Base-by-base conservation (phyloP, 53 echinoderm and acorn worm species). In the Paracentrotus lividus region DNA sequence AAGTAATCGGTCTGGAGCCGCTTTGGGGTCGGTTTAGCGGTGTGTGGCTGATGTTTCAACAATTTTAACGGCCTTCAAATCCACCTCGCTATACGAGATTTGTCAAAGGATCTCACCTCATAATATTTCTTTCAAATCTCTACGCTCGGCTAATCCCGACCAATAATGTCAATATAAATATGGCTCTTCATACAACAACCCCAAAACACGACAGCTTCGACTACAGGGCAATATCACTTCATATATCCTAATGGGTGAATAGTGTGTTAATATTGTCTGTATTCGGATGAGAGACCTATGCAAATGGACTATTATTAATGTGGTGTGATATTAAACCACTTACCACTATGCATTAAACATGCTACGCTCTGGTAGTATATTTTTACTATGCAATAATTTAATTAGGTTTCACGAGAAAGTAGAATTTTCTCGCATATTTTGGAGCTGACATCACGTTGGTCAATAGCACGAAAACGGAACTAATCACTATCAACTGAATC, bases 91-190 rank as follows among this genome's bases (percentile, higher is more conserved):
- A 38, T 72, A 15, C 40, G 5, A 72, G 40, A 32, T 38, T 40
- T 72, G 20, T 72, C 38, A 72, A 72, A 72, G 72, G 72, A 72
- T 40, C 40, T 72, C 72, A 18, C 20, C 40, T 40, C 72, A 72
- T 34, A 57, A 67, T 40, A n/a, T n/a, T 69, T 21, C 40, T 16
- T 72, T 20, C 16, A 72, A 38, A 72, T 72, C 72, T 72, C 20
- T 72, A 1, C 40, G 72, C 16, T 72, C 72, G 72, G 21, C 18
- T 72, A 72, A 38, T 2, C 72, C 21, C 40, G 40, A 72, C 16
- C 20, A 40, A 40, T 40, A n/a, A 6, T 72, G 72, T 72, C 72
- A 72, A 72, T 21, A n/a, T n/a, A n/a, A n/a, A n/a, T n/a, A n/a
- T n/a, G n/a, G n/a, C n/a, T n/a, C n/a, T n/a, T n/a, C n/a, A n/a